These are phyloP conservation scores for Drosophila neonasuta DNA, from an alignment of 2,888 invertebrate genomes.

Conservation along the genomic window DNA sequence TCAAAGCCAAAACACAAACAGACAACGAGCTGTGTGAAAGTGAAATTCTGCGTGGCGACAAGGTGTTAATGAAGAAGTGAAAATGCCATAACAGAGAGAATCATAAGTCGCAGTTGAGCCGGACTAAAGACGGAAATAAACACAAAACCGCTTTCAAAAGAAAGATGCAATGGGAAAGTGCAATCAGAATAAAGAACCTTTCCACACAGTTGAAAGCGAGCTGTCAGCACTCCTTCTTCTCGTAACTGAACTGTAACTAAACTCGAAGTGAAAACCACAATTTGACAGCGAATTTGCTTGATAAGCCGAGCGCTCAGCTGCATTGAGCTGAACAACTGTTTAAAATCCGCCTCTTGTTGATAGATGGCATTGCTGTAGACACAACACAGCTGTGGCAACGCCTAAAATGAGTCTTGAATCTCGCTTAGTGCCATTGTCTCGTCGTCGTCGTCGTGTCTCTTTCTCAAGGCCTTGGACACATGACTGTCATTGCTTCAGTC, in stretches of 20 bases:
- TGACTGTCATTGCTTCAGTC: conserved; percentile 54
- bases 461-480: conserved; percentile 58
- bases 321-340: conserved; percentile 28
- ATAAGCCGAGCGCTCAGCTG: conserved; percentile 48
- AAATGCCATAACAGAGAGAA: conserved; percentile 53
- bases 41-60: conserved; percentile 61
- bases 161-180: conserved; percentile 4
- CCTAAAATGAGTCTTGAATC: conserved; percentile 39
- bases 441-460: conserved; percentile 5
- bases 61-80: conserved; percentile 70
- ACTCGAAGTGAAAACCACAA: conserved; percentile 46
- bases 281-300: conserved; percentile 51
- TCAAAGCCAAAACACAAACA: not conserved
- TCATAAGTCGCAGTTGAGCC: conserved; percentile 18
- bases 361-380: conserved; percentile 31
- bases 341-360: conserved; percentile 26
- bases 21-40: conserved; percentile 56
- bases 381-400: conserved; percentile 49
- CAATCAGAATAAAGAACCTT: conserved; percentile 7
- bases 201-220: conserved; percentile 39
- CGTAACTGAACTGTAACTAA: conserved; percentile 9
- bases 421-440: conserved; percentile 52
- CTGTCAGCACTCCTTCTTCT: conserved; percentile 32
- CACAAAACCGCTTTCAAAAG: conserved; percentile 24
- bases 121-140: conserved; percentile 14